Conservation (phyloP, 2,888 invertebrate species). For the Oscheius sp. region DNA sequence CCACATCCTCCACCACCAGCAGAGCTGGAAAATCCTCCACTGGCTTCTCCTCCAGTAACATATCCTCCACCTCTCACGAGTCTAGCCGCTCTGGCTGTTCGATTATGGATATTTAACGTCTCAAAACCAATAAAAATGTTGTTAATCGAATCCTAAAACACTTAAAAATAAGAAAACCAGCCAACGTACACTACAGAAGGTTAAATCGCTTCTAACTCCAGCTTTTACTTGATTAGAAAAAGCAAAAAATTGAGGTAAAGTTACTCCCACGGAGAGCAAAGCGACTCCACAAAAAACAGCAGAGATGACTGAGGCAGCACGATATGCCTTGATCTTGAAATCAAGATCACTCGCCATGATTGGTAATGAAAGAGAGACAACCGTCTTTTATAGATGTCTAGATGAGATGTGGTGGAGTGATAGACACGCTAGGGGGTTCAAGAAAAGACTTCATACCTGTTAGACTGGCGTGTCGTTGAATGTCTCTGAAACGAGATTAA, state of each 20-base stretch:
- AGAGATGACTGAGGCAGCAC: constrained; percentile 6
- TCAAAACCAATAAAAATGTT: constrained; percentile 2
- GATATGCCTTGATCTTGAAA: no score
- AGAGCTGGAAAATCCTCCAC: background rate
- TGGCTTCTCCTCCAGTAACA: background rate
- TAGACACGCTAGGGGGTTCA: no score
- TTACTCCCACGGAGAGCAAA: constrained; percentile 21
- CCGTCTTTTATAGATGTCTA: no score
- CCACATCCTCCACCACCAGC: constrained; percentile 10
- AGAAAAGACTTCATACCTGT: no score
- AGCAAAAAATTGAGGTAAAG: constrained; percentile 7
- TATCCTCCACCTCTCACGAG: constrained; percentile 2
- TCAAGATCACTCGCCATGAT: no score
- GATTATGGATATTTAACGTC: background rate
- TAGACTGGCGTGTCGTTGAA: no score
- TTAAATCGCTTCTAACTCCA: background rate
- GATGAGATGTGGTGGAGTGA: no score
- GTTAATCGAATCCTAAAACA: constrained; percentile 2
- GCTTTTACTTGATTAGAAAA: constrained; percentile 8
- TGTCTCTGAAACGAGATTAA: no score
- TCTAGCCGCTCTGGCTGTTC: constrained; percentile 8
- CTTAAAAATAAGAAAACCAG: background rate
- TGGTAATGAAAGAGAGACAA: no score
- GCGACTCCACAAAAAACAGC: constrained; percentile 21
- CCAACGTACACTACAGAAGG: constrained; percentile 2